A percentile compares a stretch with the other conserved stretches of the same genome.
Conservation (phyloP, 2,113 vertebrate genomes). For the Proteles cristata region DNA sequence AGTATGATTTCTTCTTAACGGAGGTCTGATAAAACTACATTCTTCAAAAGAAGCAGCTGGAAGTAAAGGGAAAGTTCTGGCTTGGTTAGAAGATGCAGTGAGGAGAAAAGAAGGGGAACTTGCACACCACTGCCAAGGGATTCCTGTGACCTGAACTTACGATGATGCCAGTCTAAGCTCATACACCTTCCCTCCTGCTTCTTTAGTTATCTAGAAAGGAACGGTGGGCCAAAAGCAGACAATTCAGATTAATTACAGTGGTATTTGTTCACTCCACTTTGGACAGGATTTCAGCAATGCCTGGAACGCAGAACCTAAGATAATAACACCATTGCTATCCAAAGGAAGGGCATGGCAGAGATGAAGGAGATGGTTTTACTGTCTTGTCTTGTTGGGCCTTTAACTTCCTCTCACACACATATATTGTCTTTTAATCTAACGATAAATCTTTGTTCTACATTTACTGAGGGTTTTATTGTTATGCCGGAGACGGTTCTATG, state of each 20-base stretch:
- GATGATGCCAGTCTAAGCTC: accelerated
- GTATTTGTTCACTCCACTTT: neutral
- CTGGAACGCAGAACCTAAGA: neutral
- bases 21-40: neutral
- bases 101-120: neutral
- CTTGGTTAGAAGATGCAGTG: neutral
- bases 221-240: neutral
- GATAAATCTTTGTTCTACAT: conserved; percentile 34
- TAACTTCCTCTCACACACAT: neutral
- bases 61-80: neutral
- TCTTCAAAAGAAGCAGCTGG: neutral
- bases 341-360: neutral
- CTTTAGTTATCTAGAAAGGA: neutral
- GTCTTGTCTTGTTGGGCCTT: neutral
- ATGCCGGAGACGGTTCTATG: neutral
- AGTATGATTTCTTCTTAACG: neutral
- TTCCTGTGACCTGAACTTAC: neutral
- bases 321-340: neutral
- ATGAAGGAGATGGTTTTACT: neutral
- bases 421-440: neutral
- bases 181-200: neutral
- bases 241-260: neutral
- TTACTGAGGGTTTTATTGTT: conserved; percentile 35
- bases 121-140: accelerated
- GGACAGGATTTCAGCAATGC: no score